These are phyloP conservation scores for Gari tellinella DNA, from an alignment of 2,888 invertebrate species.

Conservation along the genomic window DNA sequence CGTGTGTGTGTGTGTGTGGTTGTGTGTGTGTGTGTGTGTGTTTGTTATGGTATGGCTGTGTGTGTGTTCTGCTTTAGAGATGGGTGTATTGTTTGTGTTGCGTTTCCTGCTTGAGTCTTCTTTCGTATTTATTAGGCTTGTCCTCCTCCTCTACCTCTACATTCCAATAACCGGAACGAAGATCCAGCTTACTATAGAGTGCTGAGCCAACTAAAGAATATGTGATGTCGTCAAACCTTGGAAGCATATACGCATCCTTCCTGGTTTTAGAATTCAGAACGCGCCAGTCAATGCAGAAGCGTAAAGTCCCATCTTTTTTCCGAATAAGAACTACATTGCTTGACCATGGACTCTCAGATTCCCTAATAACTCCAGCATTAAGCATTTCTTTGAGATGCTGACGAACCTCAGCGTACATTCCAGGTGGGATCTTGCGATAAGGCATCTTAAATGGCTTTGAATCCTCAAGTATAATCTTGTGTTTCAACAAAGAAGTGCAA, in stretches of 20 bases:
- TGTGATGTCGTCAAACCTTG: slow-evolving; percentile 19
- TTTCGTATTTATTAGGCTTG: slow-evolving; percentile 19
- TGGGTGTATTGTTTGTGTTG: no score
- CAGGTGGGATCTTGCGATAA: slow-evolving; percentile 18
- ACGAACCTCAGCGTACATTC: slow-evolving; percentile 14
- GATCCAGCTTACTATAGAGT: slow-evolving; percentile 20
- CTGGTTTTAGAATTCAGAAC: slow-evolving; percentile 21
- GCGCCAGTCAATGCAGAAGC: slow-evolving; percentile 28
- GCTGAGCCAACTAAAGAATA: slow-evolving; percentile 14
- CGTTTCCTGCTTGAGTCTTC: no score
- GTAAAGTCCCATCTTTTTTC: slow-evolving; percentile 22
- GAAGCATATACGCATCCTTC: slow-evolving; percentile 24
- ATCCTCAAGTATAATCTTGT: slow-evolving; percentile 18
- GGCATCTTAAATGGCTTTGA: slow-evolving; percentile 29
- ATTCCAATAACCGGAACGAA: slow-evolving; percentile 21
- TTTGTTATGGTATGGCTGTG: no score
- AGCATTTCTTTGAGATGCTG: slow-evolving; percentile 39
- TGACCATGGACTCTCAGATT: slow-evolving; percentile 26
- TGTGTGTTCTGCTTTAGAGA: no score
- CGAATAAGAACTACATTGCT: slow-evolving; percentile 27
- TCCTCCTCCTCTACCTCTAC: slow-evolving; percentile 25
- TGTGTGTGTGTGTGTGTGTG: no score
- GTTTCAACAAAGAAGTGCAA: slow-evolving; percentile 15
- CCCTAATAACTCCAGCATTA: slow-evolving; percentile 17
- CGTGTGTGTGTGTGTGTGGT: no score